These are phyloP conservation scores for Metalampra italica DNA, from an alignment of 2,888 invertebrate species.

Conservation along the genomic window DNA sequence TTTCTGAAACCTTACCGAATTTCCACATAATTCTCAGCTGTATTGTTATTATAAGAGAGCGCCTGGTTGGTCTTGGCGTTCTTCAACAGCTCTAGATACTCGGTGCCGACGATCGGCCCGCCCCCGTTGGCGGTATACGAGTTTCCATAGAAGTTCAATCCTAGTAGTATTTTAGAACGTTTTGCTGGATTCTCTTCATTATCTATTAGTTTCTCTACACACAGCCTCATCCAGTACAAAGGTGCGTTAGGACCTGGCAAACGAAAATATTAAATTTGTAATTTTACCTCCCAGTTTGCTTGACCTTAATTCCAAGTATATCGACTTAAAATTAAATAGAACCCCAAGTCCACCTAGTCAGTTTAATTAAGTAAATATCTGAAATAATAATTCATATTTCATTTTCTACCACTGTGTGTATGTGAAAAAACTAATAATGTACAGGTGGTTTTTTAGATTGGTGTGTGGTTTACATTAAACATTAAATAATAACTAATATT, in stretches of 20 bases:
- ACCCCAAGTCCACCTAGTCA: no score
- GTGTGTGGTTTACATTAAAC: no score
- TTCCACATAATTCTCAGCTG: constrained; percentile 91
- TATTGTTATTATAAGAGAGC: constrained; percentile 86
- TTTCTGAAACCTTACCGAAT: constrained; percentile 81
- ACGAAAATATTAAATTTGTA: neutral
- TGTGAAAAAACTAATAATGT: no score
- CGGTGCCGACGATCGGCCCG: constrained; percentile 87
- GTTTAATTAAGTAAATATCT: no score
- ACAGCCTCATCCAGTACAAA: constrained; percentile 87
- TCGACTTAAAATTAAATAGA: no score
- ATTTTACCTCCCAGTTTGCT: no score
- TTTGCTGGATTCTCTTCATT: constrained; percentile 74
- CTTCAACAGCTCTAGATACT: constrained; percentile 87
- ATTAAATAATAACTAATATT: no score
- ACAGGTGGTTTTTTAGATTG: no score
- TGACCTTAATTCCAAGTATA: no score
- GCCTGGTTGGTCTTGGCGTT: constrained; percentile 83
- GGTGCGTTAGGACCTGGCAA: constrained; percentile 92
- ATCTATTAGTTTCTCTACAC: constrained; percentile 86
- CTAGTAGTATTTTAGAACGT: constrained; percentile 89
- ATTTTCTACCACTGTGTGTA: no score
- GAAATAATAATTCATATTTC: no score
- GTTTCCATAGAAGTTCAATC: constrained; percentile 96
- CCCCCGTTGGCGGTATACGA: constrained; percentile 91